Base-by-base conservation (phyloP, 2,888 invertebrate species). In the Macaria notata region DNA sequence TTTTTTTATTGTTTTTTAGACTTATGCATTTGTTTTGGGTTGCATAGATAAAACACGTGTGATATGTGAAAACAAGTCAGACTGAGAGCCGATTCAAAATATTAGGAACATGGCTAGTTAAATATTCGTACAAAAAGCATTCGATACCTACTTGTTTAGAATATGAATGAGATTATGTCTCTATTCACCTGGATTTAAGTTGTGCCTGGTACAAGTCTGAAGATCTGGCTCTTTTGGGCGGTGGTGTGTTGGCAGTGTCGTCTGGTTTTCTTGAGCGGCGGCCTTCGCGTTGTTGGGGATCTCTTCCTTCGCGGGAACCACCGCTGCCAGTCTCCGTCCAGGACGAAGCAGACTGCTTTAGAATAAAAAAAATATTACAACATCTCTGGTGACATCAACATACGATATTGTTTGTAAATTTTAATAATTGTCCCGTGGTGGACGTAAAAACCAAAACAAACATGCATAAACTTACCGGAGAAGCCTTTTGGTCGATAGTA, bases 221-320 rank as follows among this genome's bases (percentile, higher is more conserved):
- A 65, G 95, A 94, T 72, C 95, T 92, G 65, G 95, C 94, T 73
- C 95, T 92, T 75, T 95, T 95, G 52, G 95, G 94, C 31, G 95
- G 95, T 38, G 94, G 93, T 9, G 92, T 91, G 70, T 76, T 80
- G 57, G 93, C 90, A 41, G 92, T 83, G 60, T 91, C 89, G 9
- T 90, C 86, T 7, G 86, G 83, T 88, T 93, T 79, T 84, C 93
- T 75, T 75, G 93, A 78, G 87, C 95, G 78, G 54, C 88, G 76
- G 29, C 88, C 85, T 69, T 89, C 88, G 4, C 87, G 78, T 46
- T 73, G 77, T 48, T 81, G 78, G 3, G 76, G 64, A 49, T 88
- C 88, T 41, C 88, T 75, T 0, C 86, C 86, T 55, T 89, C 89
- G 30, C 88, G 82, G 0, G 88, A 88, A 2, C 78, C 89, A 0